phyloP scores from a whole-genome alignment of 1,140 invertebrate species.

The Episyrphus balteatus region DNA sequence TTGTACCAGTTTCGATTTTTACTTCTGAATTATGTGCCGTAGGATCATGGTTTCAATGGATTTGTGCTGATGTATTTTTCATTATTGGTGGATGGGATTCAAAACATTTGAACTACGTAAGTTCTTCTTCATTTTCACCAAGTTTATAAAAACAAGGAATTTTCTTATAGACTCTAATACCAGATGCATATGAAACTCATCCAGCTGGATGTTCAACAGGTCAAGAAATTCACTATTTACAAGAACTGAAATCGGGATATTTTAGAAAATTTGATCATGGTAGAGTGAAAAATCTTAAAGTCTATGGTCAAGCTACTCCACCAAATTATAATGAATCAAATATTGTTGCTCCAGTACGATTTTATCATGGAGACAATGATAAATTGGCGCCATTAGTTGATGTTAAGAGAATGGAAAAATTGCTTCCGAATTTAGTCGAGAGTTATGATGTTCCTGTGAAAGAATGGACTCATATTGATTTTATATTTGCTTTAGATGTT shows the following conservation, averaged over 20 bases:
- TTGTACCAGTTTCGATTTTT: slow-evolving; percentile 8
- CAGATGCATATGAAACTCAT: slow-evolving; percentile 32
- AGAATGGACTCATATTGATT: slow-evolving; percentile 51
- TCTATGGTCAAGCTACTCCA: slow-evolving; percentile 37
- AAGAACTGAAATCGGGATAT: slow-evolving; percentile 32
- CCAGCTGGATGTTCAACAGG: slow-evolving; percentile 42
- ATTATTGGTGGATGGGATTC: slow-evolving; percentile 37
- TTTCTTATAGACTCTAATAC: slow-evolving; percentile 30
- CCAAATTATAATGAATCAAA: slow-evolving; percentile 45
- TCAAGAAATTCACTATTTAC: slow-evolving; percentile 40
- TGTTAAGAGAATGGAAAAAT: slow-evolving; percentile 39
- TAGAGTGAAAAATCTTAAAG: slow-evolving; percentile 34
- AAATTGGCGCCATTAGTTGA: slow-evolving; percentile 45
- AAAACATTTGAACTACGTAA: slow-evolving; percentile 17
- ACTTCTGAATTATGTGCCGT: slow-evolving; percentile 35
- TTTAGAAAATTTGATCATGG: slow-evolving; percentile 39
- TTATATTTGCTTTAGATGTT: slow-evolving; percentile 40
- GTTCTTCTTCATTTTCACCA: background rate
- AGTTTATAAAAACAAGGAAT: too few species aligned
- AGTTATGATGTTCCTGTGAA: slow-evolving; percentile 41
- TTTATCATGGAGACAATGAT: slow-evolving; percentile 52
- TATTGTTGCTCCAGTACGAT: slow-evolving; percentile 45
- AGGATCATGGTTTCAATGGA: slow-evolving; percentile 21
- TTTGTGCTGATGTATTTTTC: slow-evolving; percentile 43
- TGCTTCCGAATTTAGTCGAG: slow-evolving; percentile 23